Base-by-base conservation (phyloP, 2,888 invertebrate species). In the Sinohyriopsis cumingii region DNA sequence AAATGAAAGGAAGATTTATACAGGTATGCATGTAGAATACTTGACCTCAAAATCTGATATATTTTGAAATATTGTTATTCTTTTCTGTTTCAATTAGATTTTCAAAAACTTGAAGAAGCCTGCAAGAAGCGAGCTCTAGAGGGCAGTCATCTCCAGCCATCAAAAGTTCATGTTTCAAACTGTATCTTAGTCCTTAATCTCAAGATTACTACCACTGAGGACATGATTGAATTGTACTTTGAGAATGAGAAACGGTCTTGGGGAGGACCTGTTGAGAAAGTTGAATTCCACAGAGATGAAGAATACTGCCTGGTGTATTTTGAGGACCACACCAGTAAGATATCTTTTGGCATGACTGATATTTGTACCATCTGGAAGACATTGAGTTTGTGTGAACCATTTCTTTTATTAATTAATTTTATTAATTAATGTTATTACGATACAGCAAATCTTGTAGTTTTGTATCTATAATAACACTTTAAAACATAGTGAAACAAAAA, bases 171-270 rank as follows among this genome's bases (percentile, higher is more conserved):
- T 22, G 55, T 73, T 19, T 63, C 73, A 5, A 66, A 65, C 20
- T 67, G 67, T 67, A 62, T 67, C 57, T 55, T 73, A 59, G 67
- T 73, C 19, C 54, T 54, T 3, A 67, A 67, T 20, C 24, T 65
- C 22, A 57, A 54, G n/a, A 55, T 56, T 24, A 59, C 15, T 19
- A 72, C 65, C 22, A 67, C 67, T 19, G 5, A 33, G 24, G 68
- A 68, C 19, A 28, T 67, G 1, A n/a, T 75, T 3, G 28, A 55
- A 20, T 65, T 65, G 53, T 69, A 75, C 63, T 75, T 75, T 57
- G 69, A 72, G 20, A 75, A 72, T 53, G 55, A 67, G 28, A 67
- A 55, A 55, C 67, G 67, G n/a, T 65, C 67, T 55, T 67, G 69
- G 1, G 69, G 67, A 0, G 33, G 33, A 45, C 7, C 33, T 9